These are phyloP conservation scores for Uropetala carovei DNA, from an alignment of 2,888 invertebrate species.

Conservation along the genomic window DNA sequence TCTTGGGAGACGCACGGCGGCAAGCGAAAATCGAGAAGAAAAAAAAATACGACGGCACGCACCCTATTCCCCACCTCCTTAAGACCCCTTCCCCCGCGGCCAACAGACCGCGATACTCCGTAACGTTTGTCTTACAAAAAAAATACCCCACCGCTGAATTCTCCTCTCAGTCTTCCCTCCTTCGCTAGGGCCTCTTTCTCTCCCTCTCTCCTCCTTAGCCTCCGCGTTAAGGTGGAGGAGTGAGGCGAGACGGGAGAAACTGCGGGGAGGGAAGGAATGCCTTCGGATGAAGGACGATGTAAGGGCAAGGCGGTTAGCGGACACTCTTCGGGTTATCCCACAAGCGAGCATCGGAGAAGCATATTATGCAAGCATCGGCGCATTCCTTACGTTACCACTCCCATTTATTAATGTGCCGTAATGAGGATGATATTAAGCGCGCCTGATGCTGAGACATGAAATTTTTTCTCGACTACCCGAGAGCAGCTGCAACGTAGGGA, in stretches of 20 bases:
- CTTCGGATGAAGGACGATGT: conserved; percentile 1
- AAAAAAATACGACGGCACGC: background rate
- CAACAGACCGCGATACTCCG: background rate
- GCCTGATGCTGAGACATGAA: background rate
- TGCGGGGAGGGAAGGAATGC: background rate
- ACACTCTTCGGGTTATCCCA: background rate
- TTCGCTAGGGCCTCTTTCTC: background rate
- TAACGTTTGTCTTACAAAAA: background rate
- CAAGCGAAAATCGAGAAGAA: background rate
- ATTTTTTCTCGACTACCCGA: background rate
- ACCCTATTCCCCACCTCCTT: background rate
- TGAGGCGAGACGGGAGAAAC: background rate
- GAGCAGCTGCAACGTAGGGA: background rate
- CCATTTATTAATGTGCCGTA: background rate
- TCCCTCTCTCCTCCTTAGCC: background rate
- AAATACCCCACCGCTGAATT: background rate
- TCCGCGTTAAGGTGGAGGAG: conserved; percentile 14
- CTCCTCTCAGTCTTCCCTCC: background rate
- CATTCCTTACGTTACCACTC: background rate
- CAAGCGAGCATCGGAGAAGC: background rate
- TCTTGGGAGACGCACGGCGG: conserved; percentile 33
- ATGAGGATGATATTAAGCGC: background rate
- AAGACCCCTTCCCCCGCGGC: background rate
- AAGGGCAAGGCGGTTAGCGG: background rate
- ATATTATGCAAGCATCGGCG: background rate